Base-by-base conservation (phyloP, 1,140 invertebrate genomes). In the Himalopsyche phryganea region DNA sequence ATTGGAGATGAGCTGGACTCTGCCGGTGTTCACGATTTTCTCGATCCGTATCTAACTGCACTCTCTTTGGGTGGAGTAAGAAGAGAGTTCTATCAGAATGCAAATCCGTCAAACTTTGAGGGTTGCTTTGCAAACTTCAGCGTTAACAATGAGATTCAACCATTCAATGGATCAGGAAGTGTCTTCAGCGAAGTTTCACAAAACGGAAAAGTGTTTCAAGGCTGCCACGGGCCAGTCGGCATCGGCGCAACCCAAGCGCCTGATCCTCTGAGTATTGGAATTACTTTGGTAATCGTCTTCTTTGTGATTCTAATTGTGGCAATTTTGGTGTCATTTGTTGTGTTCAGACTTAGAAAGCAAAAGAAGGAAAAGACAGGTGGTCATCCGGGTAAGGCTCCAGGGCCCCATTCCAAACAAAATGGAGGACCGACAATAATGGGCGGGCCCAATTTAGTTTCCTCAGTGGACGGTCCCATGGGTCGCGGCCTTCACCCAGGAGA, bases 231-330 rank as follows among this genome's bases (percentile, higher is more conserved):
- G 32, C 81, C 84, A 28, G 82, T 87, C 41, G 89, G 86, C 13
- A 83, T 87, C 18, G 88, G 86, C 33, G 82, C 86, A 5, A 84
- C 87, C 0, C 84, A 89, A 51, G 84, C 86, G 1, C 85, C 91
- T 4, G 90, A 94, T 78, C 92, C 92, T 1, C 73, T 96, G 0
- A 92, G 88, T 65, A 92, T 96, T 38, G 92, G 93, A 23, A 88
- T 95, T 32, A 94, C 92, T 1, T 76, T 98, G 17, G 91, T 98
- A 0, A 93, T 97, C 41, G 89, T 96, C 2, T 97, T 98, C 75
- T 96, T 98, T 67, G 85, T 94, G 1, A 90, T 93, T 42, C 75
- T 96, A 7, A 80, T 96, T 14, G 84, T 94, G 6, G 91, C 91
- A 1, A 94, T 96, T 54, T 76, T 93, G 18, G 86, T 91, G 5